These are phyloP conservation scores for Istiophorus platypterus DNA, from an alignment of 2,113 vertebrate genomes.

Conservation along the genomic window DNA sequence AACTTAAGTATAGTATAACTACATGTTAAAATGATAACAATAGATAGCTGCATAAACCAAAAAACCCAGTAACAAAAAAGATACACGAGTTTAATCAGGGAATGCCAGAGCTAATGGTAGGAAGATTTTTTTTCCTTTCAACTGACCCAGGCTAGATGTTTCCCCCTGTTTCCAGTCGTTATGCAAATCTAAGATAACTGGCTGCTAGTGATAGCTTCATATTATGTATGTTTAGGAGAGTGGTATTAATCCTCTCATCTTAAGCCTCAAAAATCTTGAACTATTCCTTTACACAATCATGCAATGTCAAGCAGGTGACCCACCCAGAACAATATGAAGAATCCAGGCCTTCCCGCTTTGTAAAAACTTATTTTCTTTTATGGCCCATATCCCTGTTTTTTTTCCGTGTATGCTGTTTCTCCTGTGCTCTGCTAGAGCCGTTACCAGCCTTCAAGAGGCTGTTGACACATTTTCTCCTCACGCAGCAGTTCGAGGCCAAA, in stretches of 20 bases:
- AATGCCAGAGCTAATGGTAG: neutral
- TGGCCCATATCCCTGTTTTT: neutral
- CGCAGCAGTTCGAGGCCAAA: slow-evolving; percentile 11
- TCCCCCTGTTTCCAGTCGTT: neutral
- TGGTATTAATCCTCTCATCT: neutral
- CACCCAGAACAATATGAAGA: neutral
- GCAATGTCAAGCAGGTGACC: neutral
- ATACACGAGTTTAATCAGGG: too few species aligned
- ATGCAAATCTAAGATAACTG: neutral
- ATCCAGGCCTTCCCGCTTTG: neutral
- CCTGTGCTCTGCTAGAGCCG: neutral
- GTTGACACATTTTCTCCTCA: slow-evolving; percentile 10
- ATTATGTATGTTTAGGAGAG: neutral
- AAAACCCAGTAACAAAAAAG: neutral
- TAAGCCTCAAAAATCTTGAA: neutral
- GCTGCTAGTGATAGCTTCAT: neutral
- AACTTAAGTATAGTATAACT: neutral
- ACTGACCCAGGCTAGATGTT: too few species aligned
- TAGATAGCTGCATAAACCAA: neutral
- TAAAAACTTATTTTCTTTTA: neutral
- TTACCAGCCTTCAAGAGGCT: slow-evolving; percentile 1
- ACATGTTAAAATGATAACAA: neutral
- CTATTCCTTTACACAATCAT: neutral
- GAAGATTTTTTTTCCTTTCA: neutral
- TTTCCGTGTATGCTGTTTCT: neutral